Base-by-base conservation (phyloP, 2,888 invertebrate species). In the Cephus sareptanus region DNA sequence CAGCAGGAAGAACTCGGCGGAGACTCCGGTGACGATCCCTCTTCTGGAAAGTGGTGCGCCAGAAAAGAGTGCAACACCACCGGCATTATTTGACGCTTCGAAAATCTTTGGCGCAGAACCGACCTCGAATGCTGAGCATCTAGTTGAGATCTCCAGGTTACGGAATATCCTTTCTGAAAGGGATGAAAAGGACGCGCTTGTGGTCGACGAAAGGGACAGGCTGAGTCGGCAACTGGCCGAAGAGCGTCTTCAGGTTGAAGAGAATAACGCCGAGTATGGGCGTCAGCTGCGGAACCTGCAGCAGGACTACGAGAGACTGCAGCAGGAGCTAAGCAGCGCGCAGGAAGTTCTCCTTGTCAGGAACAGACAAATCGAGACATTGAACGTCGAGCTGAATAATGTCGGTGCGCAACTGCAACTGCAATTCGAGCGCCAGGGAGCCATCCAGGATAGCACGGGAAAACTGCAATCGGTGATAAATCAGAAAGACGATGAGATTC, bases 31-130 rank as follows among this genome's bases (percentile, higher is more conserved):
- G 76, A 56, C 80, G 37, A 3, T 0, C 1, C 37, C 12, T 37
- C 37, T 37, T 37, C 13, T 37, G 15, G 6, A 40, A 15, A 74
- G 56, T 30, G 35, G 23, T 76, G 30, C 11, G 31, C 70, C 70
- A 30, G 70, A 30, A 30, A 70, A 30, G 70, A 82, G 82, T 12
- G 75, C 34, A 4, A 0, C 12, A 35, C 3, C 35, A 12, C 87
- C 88, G 3, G 83, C 84, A 37, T 83, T 89, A 40, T 89, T 89
- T 68, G 89, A 90, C 74, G 88, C 90, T 1, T 88, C 88, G 0
- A 86, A 86, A 81, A 84, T 87, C 4, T 90, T 91, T 37, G 89
- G 86, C 33, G 71, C 78, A 9, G 40, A 83, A 11, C 9, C 76
- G 30, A 74, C 81, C 0, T 71, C 76, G 6, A 81, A 82, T 74